Percentiles rank a stretch among this genome's conserved stretches.
phyloP scores from a whole-genome alignment of 2,797 vertebrate genomes.

The Melanotaenia boesemani region DNA sequence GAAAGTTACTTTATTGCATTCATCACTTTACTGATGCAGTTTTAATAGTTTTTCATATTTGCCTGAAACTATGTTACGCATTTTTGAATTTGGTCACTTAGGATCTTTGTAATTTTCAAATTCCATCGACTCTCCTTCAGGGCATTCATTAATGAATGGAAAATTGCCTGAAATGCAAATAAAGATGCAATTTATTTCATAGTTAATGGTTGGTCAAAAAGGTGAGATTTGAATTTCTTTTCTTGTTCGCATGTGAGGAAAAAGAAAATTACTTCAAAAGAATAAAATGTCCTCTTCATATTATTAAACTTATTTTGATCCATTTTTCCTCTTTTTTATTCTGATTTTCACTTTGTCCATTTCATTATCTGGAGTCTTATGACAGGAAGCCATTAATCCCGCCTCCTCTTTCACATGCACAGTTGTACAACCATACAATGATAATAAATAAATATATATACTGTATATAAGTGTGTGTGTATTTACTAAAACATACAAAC shows the following conservation, averaged over 20 bases:
- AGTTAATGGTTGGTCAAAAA: not conserved
- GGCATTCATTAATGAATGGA: not conserved
- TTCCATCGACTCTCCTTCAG: not conserved
- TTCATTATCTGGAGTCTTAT: conserved; percentile 67
- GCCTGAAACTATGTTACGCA: not conserved
- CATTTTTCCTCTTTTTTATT: conserved; percentile 38
- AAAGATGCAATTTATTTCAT: not conserved
- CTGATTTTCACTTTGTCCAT: conserved; percentile 68
- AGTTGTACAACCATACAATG: conserved; percentile 5
- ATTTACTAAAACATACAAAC: conserved; percentile 1
- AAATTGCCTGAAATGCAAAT: not conserved
- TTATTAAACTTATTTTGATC: conserved; percentile 23
- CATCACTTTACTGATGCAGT: not conserved
- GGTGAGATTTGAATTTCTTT: not conserved
- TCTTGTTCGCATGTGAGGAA: not conserved
- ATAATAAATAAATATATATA: no score
- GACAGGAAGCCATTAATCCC: conserved; percentile 75
- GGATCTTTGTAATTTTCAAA: not conserved
- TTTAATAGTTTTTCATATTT: not conserved
- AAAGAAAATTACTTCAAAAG: not conserved
- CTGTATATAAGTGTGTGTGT: no score
- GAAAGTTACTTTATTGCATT: not conserved
- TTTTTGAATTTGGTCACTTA: not conserved
- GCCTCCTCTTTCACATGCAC: conserved; percentile 14
- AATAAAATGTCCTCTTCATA: conserved; percentile 10